Evolutionary conservation across 2,797 vertebrate species (phyloP).

Genomic region (Xenops minutus): DNA sequence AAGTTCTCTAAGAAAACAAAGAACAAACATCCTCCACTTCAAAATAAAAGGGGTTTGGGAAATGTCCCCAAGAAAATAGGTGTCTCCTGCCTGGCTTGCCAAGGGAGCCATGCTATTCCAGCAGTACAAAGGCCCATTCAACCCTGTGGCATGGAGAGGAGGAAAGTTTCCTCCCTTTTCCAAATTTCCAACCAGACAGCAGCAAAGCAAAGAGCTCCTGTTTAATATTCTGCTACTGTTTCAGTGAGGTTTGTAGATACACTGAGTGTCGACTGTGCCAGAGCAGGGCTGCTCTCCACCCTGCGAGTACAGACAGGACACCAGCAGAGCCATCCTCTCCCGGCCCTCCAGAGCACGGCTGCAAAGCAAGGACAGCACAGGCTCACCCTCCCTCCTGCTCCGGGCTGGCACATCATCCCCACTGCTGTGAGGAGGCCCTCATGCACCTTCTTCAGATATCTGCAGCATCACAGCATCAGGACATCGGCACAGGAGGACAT

Average conservation of each 20-base stretch:
- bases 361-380: neutral
- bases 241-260: slow-evolving; percentile 46
- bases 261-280: neutral
- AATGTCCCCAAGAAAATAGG: neutral
- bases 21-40: neutral
- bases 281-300: slow-evolving; percentile 16
- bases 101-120: neutral
- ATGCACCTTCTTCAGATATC: neutral
- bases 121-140: slow-evolving; percentile 29
- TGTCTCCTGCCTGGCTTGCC: neutral
- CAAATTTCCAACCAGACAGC: slow-evolving; percentile 47
- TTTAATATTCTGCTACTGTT: slow-evolving; percentile 55
- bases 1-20: neutral
- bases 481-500: neutral
- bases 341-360: neutral
- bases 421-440: neutral
- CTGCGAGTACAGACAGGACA: neutral
- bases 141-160: neutral
- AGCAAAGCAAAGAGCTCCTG: slow-evolving; percentile 5
- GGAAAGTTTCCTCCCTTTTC: slow-evolving; percentile 21
- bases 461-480: neutral
- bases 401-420: neutral
- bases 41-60: neutral
- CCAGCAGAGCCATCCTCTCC: neutral
- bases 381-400: neutral